These are phyloP conservation scores for Tribolium madens DNA, from an alignment of 1,140 invertebrate species.

Conservation along the genomic window DNA sequence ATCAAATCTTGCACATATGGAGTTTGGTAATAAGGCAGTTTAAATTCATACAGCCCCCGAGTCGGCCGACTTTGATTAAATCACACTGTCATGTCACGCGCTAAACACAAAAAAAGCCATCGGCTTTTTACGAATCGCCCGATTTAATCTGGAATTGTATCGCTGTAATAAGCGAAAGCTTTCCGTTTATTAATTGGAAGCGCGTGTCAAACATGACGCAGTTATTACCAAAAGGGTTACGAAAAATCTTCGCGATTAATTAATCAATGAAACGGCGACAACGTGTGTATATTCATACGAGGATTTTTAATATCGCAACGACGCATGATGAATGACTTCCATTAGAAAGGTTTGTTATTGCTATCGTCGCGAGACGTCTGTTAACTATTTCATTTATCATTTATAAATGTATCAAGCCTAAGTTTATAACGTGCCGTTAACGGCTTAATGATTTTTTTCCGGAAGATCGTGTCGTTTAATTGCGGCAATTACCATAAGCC, in stretches of 20 bases:
- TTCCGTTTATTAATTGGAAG: slow-evolving; percentile 31
- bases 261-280: slow-evolving; percentile 15
- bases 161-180: slow-evolving; percentile 1
- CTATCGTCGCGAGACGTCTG: slow-evolving; percentile 25
- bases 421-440: slow-evolving; percentile 30
- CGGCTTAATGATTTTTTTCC: slow-evolving; percentile 19
- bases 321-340: slow-evolving; percentile 19
- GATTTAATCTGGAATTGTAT: slow-evolving; percentile 50
- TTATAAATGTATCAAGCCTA: slow-evolving; percentile 45
- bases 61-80: slow-evolving; percentile 55
- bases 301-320: slow-evolving; percentile 18
- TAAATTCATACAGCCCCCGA: slow-evolving; percentile 54
- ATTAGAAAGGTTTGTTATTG: slow-evolving; percentile 40
- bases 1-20: slow-evolving; percentile 57
- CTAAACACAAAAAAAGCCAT: slow-evolving; percentile 50
- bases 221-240: not conserved
- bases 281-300: slow-evolving; percentile 18
- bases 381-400: slow-evolving; percentile 45
- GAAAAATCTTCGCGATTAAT: slow-evolving; percentile 17
- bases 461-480: slow-evolving; percentile 22
- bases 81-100: slow-evolving; percentile 56
- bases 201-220: slow-evolving; percentile 32
- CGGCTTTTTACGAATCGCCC: slow-evolving; percentile 48
- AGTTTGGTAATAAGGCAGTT: slow-evolving; percentile 57
- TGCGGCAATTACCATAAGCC: slow-evolving; percentile 25